Evolutionary conservation across 2,797 vertebrate genomes (phyloP), one percentile per base, ranked within the genome.

Genomic region (Octomys mimax): DNA sequence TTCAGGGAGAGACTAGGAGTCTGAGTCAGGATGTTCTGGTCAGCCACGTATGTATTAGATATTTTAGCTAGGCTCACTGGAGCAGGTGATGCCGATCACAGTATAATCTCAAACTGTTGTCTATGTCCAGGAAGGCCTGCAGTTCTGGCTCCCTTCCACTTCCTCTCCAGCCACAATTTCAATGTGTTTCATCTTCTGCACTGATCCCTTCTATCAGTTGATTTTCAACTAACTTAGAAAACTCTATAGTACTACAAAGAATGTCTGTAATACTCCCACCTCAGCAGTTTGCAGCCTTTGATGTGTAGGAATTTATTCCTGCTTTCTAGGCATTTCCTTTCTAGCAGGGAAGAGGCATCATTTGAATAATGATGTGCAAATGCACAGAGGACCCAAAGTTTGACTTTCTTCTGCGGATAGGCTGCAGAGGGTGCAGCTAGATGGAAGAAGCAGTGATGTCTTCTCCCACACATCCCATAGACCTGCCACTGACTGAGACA

Each of bases 281-380:
- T 77, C 42, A 49, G 73, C 39, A 16, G 42, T 92, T 85, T 81
- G n/a, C 19, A 64, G 68, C 0, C 0, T 75, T 91, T 85, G 42
- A 62, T 21, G 46, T 54, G 22, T 52, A 83, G 49, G 31, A 84
- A 84, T 46, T 83, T n/a, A 77, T 49, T 1, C 6, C 66, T 88
- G 42, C 64, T 93, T 93, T 92, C 59, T 94, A 42, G 79, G 24
- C 75, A 39, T 75, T 90, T 87, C n/a, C n/a, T 54, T 46, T 49
- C 42, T 68, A 66, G 70, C n/a, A 80, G 62, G 10, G 52, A 61
- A 68, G 46, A 78, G 9, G 24, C 52, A 57, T 42, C 28, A 12
- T 79, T 61, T 68, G 64, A 95, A 16, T 61, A 70, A 80, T 36
- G 33, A 36, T 39, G 5, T 16, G 2, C 2, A 75, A 54, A 70